These are phyloP conservation scores for Drosophila vallismaia DNA, from an alignment of 2,888 invertebrate species.

Conservation along the genomic window DNA sequence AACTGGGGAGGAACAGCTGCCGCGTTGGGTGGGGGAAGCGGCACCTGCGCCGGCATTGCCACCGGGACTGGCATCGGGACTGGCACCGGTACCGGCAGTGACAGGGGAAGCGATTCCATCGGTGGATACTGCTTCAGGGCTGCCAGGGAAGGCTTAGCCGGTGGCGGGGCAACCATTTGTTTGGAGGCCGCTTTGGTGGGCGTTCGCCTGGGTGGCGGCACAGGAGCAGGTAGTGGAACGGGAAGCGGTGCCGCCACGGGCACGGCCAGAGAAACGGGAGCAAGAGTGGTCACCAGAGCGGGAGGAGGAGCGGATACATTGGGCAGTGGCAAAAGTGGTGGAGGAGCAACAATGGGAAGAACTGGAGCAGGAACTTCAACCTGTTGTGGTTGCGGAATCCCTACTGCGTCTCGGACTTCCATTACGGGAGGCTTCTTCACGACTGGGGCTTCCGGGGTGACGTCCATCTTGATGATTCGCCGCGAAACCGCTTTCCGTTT, in stretches of 20 bases:
- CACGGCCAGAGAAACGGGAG: not conserved
- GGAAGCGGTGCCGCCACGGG: not conserved
- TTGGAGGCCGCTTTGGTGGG: constrained; percentile 69
- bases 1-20: constrained; percentile 11
- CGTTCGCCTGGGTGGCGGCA: constrained; percentile 29
- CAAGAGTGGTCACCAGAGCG: not conserved
- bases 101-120: constrained; percentile 17
- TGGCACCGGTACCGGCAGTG: not conserved
- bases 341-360: not conserved
- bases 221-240: not conserved
- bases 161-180: constrained; percentile 49
- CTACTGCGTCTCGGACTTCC: not conserved
- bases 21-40: not conserved
- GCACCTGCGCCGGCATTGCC: not conserved
- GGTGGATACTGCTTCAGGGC: constrained; percentile 38
- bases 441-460: constrained; percentile 8
- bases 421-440: not conserved
- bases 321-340: not conserved
- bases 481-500: constrained; percentile 81
- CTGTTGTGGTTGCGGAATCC: not conserved
- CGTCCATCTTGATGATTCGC: constrained; percentile 77
- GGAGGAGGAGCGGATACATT: constrained; percentile 8
- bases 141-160: constrained; percentile 20
- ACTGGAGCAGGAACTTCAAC: not conserved
- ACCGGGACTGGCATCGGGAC: not conserved